Evolutionary conservation across 2,888 invertebrate genomes (phyloP), one percentile per base, ranked within the genome.

Genomic region (Mythimna albipuncta): DNA sequence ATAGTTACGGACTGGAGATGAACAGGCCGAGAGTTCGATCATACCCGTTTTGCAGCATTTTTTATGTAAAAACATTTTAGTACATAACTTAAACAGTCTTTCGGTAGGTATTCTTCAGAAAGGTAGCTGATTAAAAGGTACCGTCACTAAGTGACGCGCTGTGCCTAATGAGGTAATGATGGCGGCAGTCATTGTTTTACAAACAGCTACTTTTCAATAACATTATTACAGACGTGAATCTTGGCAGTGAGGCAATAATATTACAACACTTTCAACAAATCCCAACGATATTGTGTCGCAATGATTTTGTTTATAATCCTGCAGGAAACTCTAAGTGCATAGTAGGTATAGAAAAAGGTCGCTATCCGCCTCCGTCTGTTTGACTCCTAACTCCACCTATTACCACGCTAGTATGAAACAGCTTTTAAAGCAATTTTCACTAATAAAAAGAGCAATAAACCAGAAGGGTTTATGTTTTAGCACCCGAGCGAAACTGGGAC

Each of bases 171-270:
- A 70, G n/a, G 3, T 69, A 70, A 57, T 70, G 19, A 57, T 26
- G n/a, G 19, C 10, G 19, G n/a, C 11, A 50, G 38, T 70, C n/a
- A 69, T 69, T 71, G 32, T 59, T 69, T 71, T 69, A n/a, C 6
- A 32, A 50, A 26, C 52, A 44, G 13, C 2, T 71, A 61, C 59
- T 71, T 59, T 71, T 26, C 21, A 62, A 71, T 72, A 71, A 54
- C 21, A 59, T 35, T 44, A 35, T 26, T 44, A 11, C 55, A 72
- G 35, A 26, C 16, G 62, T 54, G 72, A 47, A 26, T 72, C 16
- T 26, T 52, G 21, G 38, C 6, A 63, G 47, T 63, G 38, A 63
- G 10, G 35, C 38, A 47, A 62, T 62, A 9, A 47, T 41, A 5
- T 26, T 52, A 52, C 41, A 41, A 65, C 38, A 32, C 13, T 26